Evolutionary conservation across 2,797 vertebrate species (phyloP).

Genomic region (Decapterus maruadsi): DNA sequence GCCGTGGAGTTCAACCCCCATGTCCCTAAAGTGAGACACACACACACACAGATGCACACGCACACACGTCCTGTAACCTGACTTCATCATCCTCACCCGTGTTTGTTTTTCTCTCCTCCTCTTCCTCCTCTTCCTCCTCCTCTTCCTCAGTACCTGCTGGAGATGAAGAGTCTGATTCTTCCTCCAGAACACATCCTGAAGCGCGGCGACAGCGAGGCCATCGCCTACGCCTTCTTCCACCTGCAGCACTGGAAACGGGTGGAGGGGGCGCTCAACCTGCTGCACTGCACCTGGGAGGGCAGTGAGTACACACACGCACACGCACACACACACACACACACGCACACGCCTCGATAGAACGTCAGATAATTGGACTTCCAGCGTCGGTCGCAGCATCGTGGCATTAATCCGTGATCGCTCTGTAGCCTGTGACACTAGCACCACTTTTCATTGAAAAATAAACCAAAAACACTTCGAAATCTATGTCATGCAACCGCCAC

Average conservation of each 20-base stretch:
- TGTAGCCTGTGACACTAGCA: too few species aligned
- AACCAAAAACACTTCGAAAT: too few species aligned
- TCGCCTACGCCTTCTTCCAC: constrained; percentile 98
- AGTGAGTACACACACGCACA: constrained; percentile 88
- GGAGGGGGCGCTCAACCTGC: constrained; percentile 96
- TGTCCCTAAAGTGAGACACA: constrained; percentile 92
- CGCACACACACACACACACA: constrained; percentile 18
- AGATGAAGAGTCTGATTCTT: constrained; percentile 99
- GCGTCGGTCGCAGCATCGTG: too few species aligned
- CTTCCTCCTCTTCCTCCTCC: too few species aligned
- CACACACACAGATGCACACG: neutral
- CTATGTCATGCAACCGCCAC: too few species aligned
- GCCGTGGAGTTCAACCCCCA: constrained; percentile 99
- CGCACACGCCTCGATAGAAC: neutral
- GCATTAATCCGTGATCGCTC: too few species aligned
- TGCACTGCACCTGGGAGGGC: constrained; percentile 99
- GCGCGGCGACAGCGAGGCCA: constrained; percentile 97
- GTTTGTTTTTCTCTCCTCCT: neutral
- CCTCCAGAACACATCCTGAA: constrained; percentile 99
- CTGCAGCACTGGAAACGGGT: constrained; percentile 99
- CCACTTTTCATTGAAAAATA: too few species aligned
- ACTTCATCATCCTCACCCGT: neutral
- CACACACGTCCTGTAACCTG: too few species aligned
- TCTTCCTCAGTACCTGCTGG: constrained; percentile 93
- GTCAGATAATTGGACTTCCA: too few species aligned